Percentiles rank a stretch among this genome's conserved stretches.
Evolutionary conservation across 2,113 vertebrate genomes (phyloP).

Genomic region (Capricornis sumatraensis): DNA sequence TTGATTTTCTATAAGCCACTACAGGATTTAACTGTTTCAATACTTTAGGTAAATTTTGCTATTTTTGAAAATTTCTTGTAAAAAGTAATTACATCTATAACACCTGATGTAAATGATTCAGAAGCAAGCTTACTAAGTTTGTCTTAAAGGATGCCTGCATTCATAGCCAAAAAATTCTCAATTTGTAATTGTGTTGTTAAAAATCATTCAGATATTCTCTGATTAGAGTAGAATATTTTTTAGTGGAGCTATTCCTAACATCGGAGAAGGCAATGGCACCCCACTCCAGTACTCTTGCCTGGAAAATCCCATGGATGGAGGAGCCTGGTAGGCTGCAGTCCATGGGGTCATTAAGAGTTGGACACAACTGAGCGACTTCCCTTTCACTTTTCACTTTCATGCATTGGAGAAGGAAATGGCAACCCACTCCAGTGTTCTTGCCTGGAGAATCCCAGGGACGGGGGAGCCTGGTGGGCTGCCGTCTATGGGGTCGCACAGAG

Average conservation of each 20-base stretch:
- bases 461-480: too few relatives aligned
- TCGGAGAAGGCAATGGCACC: too few relatives aligned
- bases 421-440: too few relatives aligned
- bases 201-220: background rate
- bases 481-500: too few relatives aligned
- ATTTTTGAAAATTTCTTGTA: background rate
- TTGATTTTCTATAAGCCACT: background rate
- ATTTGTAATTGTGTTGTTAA: background rate
- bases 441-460: too few relatives aligned
- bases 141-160: background rate
- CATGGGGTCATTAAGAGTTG: too few relatives aligned
- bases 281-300: too few relatives aligned
- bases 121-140: background rate
- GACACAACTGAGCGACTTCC: too few relatives aligned
- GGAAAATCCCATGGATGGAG: too few relatives aligned
- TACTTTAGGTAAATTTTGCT: background rate
- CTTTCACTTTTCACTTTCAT: too few relatives aligned
- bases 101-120: background rate
- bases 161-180: background rate
- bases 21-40: background rate
- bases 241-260: background rate
- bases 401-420: too few relatives aligned
- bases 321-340: too few relatives aligned
- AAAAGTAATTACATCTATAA: background rate
- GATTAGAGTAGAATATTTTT: background rate